Conservation (phyloP, 1,140 invertebrate genomes). For the Lordiphosa clarofinis region DNA sequence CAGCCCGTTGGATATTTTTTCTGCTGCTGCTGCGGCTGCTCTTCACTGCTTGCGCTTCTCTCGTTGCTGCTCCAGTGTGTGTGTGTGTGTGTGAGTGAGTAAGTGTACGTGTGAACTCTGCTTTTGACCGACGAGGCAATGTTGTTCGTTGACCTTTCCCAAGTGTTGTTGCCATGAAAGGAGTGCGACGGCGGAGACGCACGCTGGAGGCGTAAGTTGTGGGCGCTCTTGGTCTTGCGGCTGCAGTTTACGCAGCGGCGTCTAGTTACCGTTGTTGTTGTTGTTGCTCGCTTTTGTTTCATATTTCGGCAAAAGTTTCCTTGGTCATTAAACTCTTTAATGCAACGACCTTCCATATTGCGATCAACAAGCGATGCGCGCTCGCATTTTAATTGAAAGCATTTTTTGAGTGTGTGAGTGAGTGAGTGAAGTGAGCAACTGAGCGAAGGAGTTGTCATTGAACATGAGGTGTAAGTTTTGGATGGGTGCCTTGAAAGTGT, state of each 20-base stretch:
- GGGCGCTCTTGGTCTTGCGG: too few relatives aligned
- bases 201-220: constrained; percentile 39
- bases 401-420: constrained; percentile 1
- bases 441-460: neutral
- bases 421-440: neutral
- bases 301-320: constrained; percentile 76
- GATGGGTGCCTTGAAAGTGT: neutral
- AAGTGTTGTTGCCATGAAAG: constrained; percentile 74
- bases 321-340: constrained; percentile 78
- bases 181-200: constrained; percentile 27
- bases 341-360: constrained; percentile 71
- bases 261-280: constrained; percentile 45
- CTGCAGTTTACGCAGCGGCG: constrained; percentile 52
- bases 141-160: constrained; percentile 75
- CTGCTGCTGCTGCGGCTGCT: constrained; percentile 39
- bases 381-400: constrained; percentile 67
- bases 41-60: constrained; percentile 27
- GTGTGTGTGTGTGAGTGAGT: constrained; percentile 14
- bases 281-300: constrained; percentile 59
- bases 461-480: neutral
- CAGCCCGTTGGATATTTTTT: constrained; percentile 33
- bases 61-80: constrained; percentile 6
- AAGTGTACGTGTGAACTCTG: constrained; percentile 69
- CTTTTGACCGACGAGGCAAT: constrained; percentile 76
- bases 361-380: constrained; percentile 61